Evolutionary conservation across 2,888 invertebrate species (phyloP), one percentile per base, ranked within the genome.

Genomic region (Buathra laborator): DNA sequence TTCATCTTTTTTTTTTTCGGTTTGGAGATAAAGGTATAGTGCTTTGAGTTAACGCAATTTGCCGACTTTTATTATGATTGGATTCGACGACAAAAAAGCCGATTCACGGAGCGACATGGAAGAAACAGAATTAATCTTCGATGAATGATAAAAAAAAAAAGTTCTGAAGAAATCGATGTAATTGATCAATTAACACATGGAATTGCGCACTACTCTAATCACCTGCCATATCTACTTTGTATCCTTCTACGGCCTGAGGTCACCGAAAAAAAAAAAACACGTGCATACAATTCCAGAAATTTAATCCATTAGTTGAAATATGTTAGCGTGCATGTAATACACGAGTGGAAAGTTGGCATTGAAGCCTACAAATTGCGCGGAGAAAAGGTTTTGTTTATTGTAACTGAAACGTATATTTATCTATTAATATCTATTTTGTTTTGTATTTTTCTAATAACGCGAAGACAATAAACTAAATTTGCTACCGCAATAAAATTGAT

Each of bases 171-270:
- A 37, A 53, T 53, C 53, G 53, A 53, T 53, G 19, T 53, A 16
- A 62, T 62, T 32, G 62, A 62, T 62, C n/a, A 62, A 62, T 32
- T 12, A 37, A 62, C 62, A 32, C 32, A 19, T 62, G 62, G 12
- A 59, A 1, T 7, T 5, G 37, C 37, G 37, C 5, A 37, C 37
- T 37, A 37, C 37, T 37, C 37, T 37, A 37, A 37, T 37, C 37
- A 37, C 37, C 37, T 37, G 37, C 37, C 37, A 37, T 37, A 37
- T 37, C 37, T 59, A 59, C 29, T 3, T 9, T 59, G 24, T 59
- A 59, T 59, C 12, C 29, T 24, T 59, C 59, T 24, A 24, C 59
- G 24, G 59, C 12, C 59, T 37, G 37, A 37, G 37, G 37, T 9
- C 37, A 9, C 5, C 37, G 37, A 37, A 24, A 24, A 29, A 59